phyloP scores from a whole-genome alignment of 1,140 invertebrate genomes.

The Teleopsis dalmanni region DNA sequence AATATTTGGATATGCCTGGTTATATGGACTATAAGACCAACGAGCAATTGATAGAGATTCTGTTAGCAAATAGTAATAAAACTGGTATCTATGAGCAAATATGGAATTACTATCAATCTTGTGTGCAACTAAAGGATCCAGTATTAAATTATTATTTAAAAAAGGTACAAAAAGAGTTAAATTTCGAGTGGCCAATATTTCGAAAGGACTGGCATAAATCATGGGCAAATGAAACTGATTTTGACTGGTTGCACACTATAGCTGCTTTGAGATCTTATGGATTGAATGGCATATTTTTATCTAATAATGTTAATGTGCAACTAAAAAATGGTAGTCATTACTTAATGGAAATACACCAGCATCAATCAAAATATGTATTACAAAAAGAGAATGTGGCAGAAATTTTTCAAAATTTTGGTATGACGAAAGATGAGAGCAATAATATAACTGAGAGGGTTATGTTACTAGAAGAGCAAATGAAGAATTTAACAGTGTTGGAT shows the following conservation, averaged over 20 bases:
- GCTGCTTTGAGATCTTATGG: slow-evolving; percentile 19
- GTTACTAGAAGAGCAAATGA: slow-evolving; percentile 17
- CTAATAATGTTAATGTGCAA: slow-evolving; percentile 22
- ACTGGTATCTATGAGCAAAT: slow-evolving; percentile 12
- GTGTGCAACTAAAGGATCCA: slow-evolving; percentile 13
- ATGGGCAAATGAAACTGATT: slow-evolving; percentile 21
- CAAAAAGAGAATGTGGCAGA: slow-evolving; percentile 6
- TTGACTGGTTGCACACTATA: slow-evolving; percentile 23
- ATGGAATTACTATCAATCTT: slow-evolving; percentile 17
- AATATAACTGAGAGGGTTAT: slow-evolving; percentile 18
- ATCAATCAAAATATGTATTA: slow-evolving; percentile 2
- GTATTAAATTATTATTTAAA: slow-evolving; percentile 16
- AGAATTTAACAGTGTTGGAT: slow-evolving; percentile 11
- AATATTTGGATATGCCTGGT: slow-evolving; percentile 25
- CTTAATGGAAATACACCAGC: slow-evolving; percentile 15
- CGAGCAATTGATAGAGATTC: slow-evolving; percentile 12
- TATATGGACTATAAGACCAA: slow-evolving; percentile 26
- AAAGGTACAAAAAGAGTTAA: slow-evolving; percentile 13
- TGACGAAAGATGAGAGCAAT: slow-evolving; percentile 12
- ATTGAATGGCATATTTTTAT: slow-evolving; percentile 21
- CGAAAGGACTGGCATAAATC: slow-evolving; percentile 12
- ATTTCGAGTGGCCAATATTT: slow-evolving; percentile 26
- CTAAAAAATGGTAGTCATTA: slow-evolving; percentile 21
- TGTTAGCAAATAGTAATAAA: slow-evolving; percentile 9
- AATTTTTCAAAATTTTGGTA: slow-evolving; percentile 23